A percentile compares a stretch with the other conserved stretches of the same genome.
These are phyloP conservation scores for Mus minutoides DNA, from an alignment of 2,797 vertebrate genomes.

Conservation along the genomic window DNA sequence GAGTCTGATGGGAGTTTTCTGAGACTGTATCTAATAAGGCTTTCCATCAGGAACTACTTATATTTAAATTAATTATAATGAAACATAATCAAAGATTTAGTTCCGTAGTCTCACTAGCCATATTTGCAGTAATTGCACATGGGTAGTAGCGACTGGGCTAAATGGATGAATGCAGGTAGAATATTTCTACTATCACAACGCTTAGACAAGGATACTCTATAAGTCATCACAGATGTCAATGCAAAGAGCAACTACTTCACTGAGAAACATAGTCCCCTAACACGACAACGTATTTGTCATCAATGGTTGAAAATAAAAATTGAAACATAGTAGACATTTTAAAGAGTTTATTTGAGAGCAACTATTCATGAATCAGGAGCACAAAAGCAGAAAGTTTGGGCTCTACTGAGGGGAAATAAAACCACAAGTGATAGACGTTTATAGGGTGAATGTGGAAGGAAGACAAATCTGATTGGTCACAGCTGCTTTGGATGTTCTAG, in stretches of 20 bases:
- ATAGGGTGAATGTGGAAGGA: background rate
- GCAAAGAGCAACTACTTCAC: background rate
- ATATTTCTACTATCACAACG: background rate
- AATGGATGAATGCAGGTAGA: background rate
- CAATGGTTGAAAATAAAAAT: background rate
- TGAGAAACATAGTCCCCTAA: background rate
- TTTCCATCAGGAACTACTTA: background rate
- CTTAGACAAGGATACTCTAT: background rate
- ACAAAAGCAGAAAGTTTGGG: background rate
- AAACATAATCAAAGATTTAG: conserved; percentile 23
- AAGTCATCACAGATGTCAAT: background rate
- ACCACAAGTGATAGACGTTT: background rate
- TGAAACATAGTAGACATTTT: background rate
- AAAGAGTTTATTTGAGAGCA: background rate
- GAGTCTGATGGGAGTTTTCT: conserved; percentile 7
- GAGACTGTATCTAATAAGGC: background rate
- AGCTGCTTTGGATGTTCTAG: background rate
- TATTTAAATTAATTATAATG: conserved; percentile 18
- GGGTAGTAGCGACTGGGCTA: background rate
- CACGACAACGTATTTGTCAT: background rate
- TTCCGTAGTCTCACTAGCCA: background rate
- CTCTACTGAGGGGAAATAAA: background rate
- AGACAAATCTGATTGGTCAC: background rate
- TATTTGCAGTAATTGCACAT: background rate
- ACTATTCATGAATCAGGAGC: background rate